Base-by-base conservation (phyloP, 2,888 invertebrate species). In the Nomada flava region DNA sequence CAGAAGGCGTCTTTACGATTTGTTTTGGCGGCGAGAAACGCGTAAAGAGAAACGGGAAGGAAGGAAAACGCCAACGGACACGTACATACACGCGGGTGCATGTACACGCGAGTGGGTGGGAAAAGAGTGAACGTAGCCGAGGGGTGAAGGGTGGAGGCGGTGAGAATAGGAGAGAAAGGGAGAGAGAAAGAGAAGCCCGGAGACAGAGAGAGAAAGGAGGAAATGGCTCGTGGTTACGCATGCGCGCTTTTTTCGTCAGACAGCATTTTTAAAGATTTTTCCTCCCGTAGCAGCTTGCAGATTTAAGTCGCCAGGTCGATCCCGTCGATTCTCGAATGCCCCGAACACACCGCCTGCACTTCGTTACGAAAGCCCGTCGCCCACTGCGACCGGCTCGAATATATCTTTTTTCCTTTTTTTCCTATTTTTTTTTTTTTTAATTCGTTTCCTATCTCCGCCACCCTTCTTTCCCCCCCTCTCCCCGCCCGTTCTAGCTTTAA, bases 191-290 rank as follows among this genome's bases (percentile, higher is more conserved):
- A 79, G 64, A 50, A 78, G 73, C 75, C 53, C 57, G 68, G 72
- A 62, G 67, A 69, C 67, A 42, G 75, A 70, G 67, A 72, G 80
- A 80, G 81, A 72, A 68, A 78, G 83, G 75, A 84, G 73, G 80
- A 76, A 82, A 86, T 87, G 88, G 89, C 86, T 82, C 83, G 84
- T 83, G 85, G 86, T 81, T 85, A 91, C 91, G 91, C 91, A 87
- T 89, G 91, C 91, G 91, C 91, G 88, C 87, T 88, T 91, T 91
- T 91, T 91, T 91, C 91, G 89, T 91, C 89, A 89, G 89, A 90
- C 89, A 89, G 91, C 91, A 92, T 91, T 91, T 91, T 91, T 91
- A 91, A 91, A 91, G 91, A 91, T 91, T 91, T 91, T 91, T 92
- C 91, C 90, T 87, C 86, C 89, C 89, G 83, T 87, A 85, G 86